Conservation (phyloP, 2,113 vertebrate species). For the Cyrtonyx montezumae region DNA sequence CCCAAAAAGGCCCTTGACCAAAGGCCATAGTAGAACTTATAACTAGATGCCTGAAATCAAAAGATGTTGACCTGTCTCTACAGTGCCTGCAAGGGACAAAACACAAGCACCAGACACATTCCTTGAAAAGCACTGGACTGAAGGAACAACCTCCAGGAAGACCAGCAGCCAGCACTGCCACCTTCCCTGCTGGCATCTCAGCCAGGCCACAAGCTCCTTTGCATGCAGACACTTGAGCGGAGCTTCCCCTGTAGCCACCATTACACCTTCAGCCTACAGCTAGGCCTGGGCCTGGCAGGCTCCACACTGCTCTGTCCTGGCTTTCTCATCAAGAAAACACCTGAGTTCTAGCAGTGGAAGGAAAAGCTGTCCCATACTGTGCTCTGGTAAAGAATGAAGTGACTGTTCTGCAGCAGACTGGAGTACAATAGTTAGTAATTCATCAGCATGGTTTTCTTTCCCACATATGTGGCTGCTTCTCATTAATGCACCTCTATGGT, state of each 20-base stretch:
- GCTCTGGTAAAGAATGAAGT: not conserved
- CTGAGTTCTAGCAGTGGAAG: not conserved
- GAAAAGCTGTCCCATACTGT: not conserved
- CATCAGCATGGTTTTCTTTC: not conserved
- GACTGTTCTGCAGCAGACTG: not conserved
- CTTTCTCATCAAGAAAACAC: not conserved
- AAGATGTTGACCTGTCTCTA: not conserved
- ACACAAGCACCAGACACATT: not conserved
- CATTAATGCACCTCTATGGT: not conserved
- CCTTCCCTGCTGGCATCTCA: accelerated
- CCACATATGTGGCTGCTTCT: not conserved
- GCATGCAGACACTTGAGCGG: not conserved
- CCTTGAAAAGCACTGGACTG: not conserved
- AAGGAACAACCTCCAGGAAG: not conserved
- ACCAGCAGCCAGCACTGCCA: not conserved
- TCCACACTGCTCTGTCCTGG: not conserved
- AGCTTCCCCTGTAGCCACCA: not conserved
- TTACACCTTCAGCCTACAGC: accelerated
- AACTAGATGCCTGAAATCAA: not conserved
- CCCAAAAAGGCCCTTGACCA: not conserved
- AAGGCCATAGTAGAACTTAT: not conserved
- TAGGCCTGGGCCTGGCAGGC: not conserved
- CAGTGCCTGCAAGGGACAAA: not conserved
- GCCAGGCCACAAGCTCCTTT: not conserved
- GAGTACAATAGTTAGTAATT: not conserved